These are phyloP conservation scores for Morus bassanus DNA, from an alignment of 2,797 vertebrate genomes.

Conservation along the genomic window DNA sequence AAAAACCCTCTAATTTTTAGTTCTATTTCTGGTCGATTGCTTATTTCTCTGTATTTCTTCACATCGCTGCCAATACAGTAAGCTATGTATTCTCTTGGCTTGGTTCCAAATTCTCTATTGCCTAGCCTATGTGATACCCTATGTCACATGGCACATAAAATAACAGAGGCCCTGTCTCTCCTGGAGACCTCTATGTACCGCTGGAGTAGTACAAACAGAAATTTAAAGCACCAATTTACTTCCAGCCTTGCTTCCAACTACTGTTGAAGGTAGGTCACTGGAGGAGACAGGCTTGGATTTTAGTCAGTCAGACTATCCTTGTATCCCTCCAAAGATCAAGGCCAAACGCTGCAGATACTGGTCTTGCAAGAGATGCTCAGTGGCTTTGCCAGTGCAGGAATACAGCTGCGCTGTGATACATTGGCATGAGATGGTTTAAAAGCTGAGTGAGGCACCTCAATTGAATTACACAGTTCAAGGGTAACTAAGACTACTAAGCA, in stretches of 20 bases:
- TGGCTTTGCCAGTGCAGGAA: background rate
- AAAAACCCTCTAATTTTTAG: background rate
- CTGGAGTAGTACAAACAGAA: background rate
- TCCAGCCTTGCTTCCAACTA: background rate
- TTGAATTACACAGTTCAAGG: background rate
- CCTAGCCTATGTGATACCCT: background rate
- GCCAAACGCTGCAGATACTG: background rate
- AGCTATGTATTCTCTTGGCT: background rate
- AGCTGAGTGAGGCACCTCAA: background rate
- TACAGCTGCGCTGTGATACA: background rate
- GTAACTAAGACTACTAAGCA: background rate
- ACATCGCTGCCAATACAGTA: background rate
- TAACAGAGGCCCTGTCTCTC: background rate
- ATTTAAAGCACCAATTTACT: background rate
- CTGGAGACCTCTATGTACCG: background rate
- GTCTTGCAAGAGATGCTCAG: background rate
- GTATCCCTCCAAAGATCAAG: background rate
- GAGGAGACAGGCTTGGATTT: background rate
- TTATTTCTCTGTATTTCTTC: background rate
- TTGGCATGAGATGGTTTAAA: background rate
- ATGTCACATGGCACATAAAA: background rate
- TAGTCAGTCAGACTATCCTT: background rate
- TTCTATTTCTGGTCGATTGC: background rate
- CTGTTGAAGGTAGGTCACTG: background rate
- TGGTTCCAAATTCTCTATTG: fast-evolving